A percentile compares a stretch with the other conserved stretches of the same genome.
Evolutionary conservation across 2,113 vertebrate species (phyloP).

Genomic region (Aleadryas rufinucha): DNA sequence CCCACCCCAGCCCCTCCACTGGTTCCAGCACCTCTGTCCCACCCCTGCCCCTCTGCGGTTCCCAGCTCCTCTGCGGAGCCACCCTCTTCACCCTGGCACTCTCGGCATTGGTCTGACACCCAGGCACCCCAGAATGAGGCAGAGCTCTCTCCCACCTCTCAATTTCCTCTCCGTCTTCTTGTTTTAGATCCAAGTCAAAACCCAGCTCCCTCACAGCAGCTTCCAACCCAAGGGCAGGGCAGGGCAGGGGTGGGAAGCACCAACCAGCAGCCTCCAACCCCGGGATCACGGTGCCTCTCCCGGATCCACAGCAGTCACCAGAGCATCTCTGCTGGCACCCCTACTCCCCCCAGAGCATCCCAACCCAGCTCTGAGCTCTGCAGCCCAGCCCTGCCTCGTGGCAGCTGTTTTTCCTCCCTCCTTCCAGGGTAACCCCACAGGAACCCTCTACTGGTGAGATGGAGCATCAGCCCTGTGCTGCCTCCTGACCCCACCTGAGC

Average conservation of each 20-base stretch:
- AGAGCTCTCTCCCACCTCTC: background rate
- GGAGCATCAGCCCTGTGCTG: background rate
- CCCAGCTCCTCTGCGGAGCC: fast-evolving
- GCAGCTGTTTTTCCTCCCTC: background rate
- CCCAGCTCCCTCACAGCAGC: background rate
- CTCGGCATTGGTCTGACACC: background rate
- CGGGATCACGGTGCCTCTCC: background rate
- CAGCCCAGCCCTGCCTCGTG: background rate
- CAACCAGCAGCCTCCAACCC: background rate
- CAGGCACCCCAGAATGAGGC: background rate
- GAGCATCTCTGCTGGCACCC: background rate
- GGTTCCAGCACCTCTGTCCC: background rate
- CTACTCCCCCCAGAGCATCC: background rate
- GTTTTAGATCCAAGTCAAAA: background rate
- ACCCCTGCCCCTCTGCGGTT: background rate
- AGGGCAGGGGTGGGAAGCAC: background rate
- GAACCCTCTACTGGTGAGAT: background rate
- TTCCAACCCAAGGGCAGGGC: background rate
- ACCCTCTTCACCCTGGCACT: too few relatives aligned
- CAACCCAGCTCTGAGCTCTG: background rate
- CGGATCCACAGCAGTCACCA: background rate
- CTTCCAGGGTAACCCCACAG: background rate
- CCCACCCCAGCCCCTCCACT: background rate
- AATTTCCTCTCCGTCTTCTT: background rate
- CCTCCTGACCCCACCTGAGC: fast-evolving